A percentile compares a stretch with the other conserved stretches of the same genome.
Conservation (phyloP, 35 echinoderm and acorn worm species). For the Amphiura filiformis region DNA sequence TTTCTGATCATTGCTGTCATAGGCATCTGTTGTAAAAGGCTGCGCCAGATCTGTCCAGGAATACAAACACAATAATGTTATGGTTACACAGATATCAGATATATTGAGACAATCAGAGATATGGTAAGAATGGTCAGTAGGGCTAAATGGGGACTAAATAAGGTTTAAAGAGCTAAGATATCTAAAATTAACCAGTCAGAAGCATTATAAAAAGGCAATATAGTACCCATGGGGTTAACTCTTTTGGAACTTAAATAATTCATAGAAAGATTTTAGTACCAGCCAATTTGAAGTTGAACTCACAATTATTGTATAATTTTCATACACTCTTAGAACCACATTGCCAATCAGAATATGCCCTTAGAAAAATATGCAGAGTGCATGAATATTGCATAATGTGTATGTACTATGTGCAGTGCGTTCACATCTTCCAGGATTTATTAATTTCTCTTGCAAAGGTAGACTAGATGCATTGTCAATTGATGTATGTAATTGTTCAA, state of each 20-base stretch:
- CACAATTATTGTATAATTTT: too few species aligned
- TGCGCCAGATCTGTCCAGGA: slow-evolving; percentile 60
- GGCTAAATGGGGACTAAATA: not conserved
- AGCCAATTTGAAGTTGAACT: too few species aligned
- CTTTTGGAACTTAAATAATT: not conserved
- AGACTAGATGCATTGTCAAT: too few species aligned
- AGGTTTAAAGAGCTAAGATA: not conserved
- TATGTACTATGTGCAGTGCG: too few species aligned
- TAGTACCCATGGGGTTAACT: not conserved
- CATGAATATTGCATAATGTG: too few species aligned
- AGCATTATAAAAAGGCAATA: not conserved
- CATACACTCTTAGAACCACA: too few species aligned
- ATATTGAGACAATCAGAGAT: not conserved
- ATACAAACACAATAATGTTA: not conserved
- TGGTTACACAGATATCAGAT: not conserved
- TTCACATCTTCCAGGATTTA: too few species aligned
- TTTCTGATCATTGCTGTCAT: slow-evolving; percentile 69
- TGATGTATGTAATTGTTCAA: too few species aligned
- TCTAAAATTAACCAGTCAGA: not conserved
- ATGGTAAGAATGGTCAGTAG: not conserved
- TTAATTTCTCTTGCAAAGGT: too few species aligned
- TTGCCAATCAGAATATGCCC: too few species aligned
- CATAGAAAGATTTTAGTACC: too few species aligned
- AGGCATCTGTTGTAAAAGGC: slow-evolving; percentile 66
- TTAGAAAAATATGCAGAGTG: too few species aligned